phyloP scores from a whole-genome alignment of 2,113 vertebrate species.

The Martes martes region DNA sequence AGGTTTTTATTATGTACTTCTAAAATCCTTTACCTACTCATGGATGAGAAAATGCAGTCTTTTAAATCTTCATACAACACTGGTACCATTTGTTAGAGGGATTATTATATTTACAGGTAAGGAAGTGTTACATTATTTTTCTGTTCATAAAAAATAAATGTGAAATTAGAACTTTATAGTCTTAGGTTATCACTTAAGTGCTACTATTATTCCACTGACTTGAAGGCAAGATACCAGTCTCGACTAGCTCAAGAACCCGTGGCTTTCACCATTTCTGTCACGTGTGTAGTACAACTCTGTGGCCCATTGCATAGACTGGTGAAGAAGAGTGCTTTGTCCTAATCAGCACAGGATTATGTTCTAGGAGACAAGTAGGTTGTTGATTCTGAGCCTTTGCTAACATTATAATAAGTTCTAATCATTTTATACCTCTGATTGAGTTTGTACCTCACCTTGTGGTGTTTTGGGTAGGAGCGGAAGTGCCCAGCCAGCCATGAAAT shows the following conservation, averaged over 20 bases:
- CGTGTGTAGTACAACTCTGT: not conserved
- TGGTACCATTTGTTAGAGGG: not conserved
- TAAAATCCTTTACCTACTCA: not conserved
- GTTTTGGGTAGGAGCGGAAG: not conserved
- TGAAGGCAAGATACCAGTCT: not conserved
- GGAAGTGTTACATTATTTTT: not conserved
- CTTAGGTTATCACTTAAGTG: not conserved
- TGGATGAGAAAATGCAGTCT: not conserved
- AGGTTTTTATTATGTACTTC: not conserved
- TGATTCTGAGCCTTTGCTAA: not conserved
- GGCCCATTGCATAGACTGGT: not conserved
- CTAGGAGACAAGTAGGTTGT: not conserved
- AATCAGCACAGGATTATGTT: not conserved
- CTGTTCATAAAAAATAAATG: not conserved
- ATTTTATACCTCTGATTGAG: not conserved
- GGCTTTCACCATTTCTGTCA: not conserved
- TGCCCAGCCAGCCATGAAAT: not conserved
- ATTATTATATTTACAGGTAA: not conserved
- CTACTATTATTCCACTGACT: not conserved
- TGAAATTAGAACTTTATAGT: not conserved
- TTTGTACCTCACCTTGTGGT: not conserved
- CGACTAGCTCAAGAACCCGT: fast-evolving
- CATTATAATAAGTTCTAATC: not conserved
- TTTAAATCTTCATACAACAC: not conserved
- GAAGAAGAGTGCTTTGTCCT: not conserved